Conservation (phyloP, 64 coral and sea anemone species). For the Porites lutea region DNA sequence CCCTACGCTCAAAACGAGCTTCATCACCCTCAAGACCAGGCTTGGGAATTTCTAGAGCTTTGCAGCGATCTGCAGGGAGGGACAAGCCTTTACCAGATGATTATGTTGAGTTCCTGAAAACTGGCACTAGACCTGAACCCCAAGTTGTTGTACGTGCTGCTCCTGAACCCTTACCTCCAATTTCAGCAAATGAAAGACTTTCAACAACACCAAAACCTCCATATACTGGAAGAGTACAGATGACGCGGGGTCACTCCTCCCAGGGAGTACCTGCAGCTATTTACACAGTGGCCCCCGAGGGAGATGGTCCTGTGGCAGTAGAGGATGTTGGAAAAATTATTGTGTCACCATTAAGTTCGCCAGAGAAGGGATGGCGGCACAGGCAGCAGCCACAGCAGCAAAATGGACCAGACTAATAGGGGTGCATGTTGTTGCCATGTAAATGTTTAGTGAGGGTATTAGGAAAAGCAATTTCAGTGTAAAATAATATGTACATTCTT, state of each 20-base stretch:
- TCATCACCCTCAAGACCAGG: slow-evolving; percentile 80
- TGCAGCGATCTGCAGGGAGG: slow-evolving; percentile 43
- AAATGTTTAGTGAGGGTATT: neutral
- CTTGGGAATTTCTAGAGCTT: slow-evolving; percentile 64
- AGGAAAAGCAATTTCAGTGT: neutral
- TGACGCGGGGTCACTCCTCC: slow-evolving; percentile 44
- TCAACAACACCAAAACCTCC: slow-evolving; percentile 39
- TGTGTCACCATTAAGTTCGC: slow-evolving; percentile 89
- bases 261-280: slow-evolving; percentile 46
- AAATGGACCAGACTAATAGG: slow-evolving; percentile 60
- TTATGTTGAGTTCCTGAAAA: slow-evolving; percentile 96
- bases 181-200: slow-evolving; percentile 72
- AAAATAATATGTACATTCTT: neutral
- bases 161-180: slow-evolving; percentile 87
- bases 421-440: neutral
- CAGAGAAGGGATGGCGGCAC: slow-evolving; percentile 94
- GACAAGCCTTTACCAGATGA: slow-evolving; percentile 79
- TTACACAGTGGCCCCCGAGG: slow-evolving; percentile 22
- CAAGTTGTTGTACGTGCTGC: slow-evolving; percentile 86
- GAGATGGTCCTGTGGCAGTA: slow-evolving; percentile 4
- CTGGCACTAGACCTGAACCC: slow-evolving; percentile 85
- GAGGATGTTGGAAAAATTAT: slow-evolving; percentile 94
- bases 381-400: slow-evolving; percentile 84
- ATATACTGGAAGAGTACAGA: slow-evolving; percentile 70
- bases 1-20: slow-evolving; percentile 44